A percentile compares a stretch with the other conserved stretches of the same genome.
Conservation (phyloP, 2,113 vertebrate species). For the crab-eating macaque (Macaca fascicularis) region T2T-MFA8v1.1 NC_088380.1:26241001-26241500, state of each 20-base stretch:
- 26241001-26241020: no score
- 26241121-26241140: no score
- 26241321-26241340: neutral
- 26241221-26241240: neutral
- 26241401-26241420: neutral
- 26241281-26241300: neutral
- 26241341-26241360: neutral
- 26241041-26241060: no score
- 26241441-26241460: neutral
- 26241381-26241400: neutral
- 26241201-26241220: neutral
- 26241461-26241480: accelerated
- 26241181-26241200: neutral
- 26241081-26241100: no score
- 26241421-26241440: neutral
- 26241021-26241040: no score
- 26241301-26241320: neutral
- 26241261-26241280: neutral
- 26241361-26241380: neutral
- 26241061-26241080: no score
- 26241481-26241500: neutral
- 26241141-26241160: no score
- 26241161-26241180: no score
- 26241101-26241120: no score
- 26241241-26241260: neutral